A percentile compares a stretch with the other conserved stretches of the same genome.
These are phyloP conservation scores for Vulpes ferrilata DNA, from an alignment of 2,113 vertebrate genomes.

Conservation along the genomic window DNA sequence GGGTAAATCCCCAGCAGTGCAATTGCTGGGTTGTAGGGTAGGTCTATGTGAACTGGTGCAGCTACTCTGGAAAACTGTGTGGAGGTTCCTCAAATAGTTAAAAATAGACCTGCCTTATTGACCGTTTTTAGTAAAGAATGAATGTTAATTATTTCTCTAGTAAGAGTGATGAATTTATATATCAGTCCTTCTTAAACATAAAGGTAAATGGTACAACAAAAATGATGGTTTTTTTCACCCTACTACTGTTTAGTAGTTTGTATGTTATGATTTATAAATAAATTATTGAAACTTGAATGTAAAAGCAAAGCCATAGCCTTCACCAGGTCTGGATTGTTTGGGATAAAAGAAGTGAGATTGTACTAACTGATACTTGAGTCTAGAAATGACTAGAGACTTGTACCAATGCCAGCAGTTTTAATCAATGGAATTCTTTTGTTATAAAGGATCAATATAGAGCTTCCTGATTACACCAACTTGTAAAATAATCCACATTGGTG, in stretches of 20 bases:
- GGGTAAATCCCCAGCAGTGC: too few species aligned
- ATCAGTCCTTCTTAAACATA: background rate
- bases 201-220: constrained; percentile 40
- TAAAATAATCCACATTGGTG: constrained; percentile 33
- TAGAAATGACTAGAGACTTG: constrained; percentile 17
- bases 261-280: constrained; percentile 28
- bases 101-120: too few species aligned
- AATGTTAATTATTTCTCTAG: constrained; percentile 40
- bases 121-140: background rate
- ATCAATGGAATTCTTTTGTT: constrained; percentile 31
- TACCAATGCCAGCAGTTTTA: background rate
- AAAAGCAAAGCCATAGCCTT: background rate
- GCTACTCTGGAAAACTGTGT: too few species aligned
- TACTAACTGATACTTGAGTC: background rate
- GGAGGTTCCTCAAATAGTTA: too few species aligned
- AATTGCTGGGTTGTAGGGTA: too few species aligned
- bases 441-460: background rate
- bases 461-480: background rate
- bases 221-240: background rate
- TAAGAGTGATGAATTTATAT: constrained; percentile 43
- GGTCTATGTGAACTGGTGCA: too few species aligned
- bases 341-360: background rate
- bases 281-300: constrained; percentile 58
- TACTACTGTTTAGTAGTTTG: background rate
- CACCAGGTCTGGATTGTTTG: constrained; percentile 29